phyloP scores from a whole-genome alignment of 2,797 vertebrate genomes.

The Dryobates pubescens region DNA sequence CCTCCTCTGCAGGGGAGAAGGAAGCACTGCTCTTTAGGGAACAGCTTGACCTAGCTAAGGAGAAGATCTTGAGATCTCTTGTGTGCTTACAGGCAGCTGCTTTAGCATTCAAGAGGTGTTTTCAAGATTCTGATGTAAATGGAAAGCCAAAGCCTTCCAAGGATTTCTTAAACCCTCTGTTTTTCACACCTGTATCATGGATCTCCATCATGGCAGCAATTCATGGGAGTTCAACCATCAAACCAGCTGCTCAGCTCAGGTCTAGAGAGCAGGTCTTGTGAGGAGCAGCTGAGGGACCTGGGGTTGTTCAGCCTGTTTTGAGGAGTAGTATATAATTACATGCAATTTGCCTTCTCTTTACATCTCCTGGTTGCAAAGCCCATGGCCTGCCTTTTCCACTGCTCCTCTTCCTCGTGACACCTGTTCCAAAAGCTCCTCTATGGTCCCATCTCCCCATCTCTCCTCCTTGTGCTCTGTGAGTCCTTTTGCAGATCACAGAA shows the following conservation, averaged over 20 bases:
- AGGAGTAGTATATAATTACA: background rate
- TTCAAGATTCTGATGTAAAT: background rate
- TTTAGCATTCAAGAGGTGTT: background rate
- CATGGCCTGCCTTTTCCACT: background rate
- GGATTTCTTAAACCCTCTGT: background rate
- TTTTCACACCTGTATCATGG: background rate
- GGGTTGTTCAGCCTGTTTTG: background rate
- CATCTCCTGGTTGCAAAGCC: background rate
- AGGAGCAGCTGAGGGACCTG: too few species aligned
- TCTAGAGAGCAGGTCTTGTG: too few species aligned
- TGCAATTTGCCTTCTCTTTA: background rate
- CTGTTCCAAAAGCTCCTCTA: background rate
- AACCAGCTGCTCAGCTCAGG: background rate
- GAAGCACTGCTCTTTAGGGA: background rate
- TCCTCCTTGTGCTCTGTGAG: fast-evolving
- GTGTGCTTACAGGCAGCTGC: background rate
- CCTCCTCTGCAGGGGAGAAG: background rate
- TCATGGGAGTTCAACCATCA: background rate
- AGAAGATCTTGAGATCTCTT: background rate
- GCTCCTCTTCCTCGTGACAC: background rate
- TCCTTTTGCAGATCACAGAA: background rate
- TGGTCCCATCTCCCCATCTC: too few species aligned
- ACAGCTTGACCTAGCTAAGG: background rate
- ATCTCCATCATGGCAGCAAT: background rate
- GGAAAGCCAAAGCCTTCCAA: background rate